These are phyloP conservation scores for Melanotaenia trifasciata DNA, from an alignment of 2,797 vertebrate genomes.

Conservation along the genomic window DNA sequence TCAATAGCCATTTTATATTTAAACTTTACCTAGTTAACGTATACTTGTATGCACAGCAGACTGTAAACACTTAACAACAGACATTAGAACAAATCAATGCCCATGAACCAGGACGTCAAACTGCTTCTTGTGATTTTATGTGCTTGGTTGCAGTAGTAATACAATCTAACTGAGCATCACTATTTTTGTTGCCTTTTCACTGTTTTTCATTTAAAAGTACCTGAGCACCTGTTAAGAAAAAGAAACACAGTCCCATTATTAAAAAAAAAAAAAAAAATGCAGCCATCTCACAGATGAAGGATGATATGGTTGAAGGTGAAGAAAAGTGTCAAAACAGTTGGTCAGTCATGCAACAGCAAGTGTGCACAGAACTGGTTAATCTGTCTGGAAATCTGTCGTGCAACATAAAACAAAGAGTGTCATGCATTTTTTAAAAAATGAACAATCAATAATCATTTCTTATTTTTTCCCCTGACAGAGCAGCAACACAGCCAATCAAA, in stretches of 20 bases:
- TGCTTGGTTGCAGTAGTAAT: constrained; percentile 2
- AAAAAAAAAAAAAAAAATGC: constrained; percentile 33
- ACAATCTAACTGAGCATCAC: background rate
- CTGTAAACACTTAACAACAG: constrained; percentile 52
- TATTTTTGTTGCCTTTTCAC: background rate
- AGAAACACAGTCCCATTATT: background rate
- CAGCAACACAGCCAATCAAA: constrained; percentile 52
- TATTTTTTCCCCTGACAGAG: constrained; percentile 51
- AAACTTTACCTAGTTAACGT: constrained; percentile 56
- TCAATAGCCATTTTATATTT: constrained; percentile 49
- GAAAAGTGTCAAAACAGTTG: constrained; percentile 53
- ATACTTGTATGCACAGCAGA: constrained; percentile 42
- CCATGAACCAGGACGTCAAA: constrained; percentile 28
- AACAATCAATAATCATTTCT: constrained; percentile 54
- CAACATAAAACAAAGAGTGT: constrained; percentile 58
- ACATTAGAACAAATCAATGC: constrained; percentile 58
- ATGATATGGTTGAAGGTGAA: constrained; percentile 56
- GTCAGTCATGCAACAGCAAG: constrained; percentile 71
- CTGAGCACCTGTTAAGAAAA: constrained; percentile 51
- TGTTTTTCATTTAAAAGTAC: constrained; percentile 40
- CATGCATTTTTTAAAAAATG: constrained; percentile 65
- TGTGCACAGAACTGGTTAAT: constrained; percentile 52
- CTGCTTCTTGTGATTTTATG: constrained; percentile 26
- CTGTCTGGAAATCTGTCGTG: constrained; percentile 55
- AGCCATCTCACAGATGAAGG: constrained; percentile 29